A percentile compares a stretch with the other conserved stretches of the same genome.
phyloP scores from a whole-genome alignment of 2,797 vertebrate genomes.

The Nasua narica region DNA sequence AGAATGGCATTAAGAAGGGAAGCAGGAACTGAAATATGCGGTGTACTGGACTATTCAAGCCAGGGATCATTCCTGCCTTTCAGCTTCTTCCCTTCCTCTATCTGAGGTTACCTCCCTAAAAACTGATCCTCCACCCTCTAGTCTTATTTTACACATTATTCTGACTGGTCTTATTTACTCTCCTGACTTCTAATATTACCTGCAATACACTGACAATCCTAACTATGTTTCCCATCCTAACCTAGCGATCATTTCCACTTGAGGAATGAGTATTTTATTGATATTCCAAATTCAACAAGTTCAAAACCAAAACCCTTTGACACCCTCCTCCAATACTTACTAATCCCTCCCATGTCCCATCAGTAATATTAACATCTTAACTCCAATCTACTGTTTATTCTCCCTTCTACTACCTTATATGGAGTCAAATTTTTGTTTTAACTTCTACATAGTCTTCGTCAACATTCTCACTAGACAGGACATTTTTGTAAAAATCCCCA shows the following conservation, averaged over 20 bases:
- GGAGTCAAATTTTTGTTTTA: neutral
- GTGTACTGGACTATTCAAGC: neutral
- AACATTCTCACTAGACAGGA: neutral
- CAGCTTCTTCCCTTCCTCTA: neutral
- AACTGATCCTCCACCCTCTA: neutral
- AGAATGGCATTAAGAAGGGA: slow-evolving; percentile 1
- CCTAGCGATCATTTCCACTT: neutral
- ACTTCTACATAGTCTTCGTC: neutral
- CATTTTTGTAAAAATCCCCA: neutral
- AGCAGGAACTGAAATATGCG: neutral
- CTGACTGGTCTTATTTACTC: neutral
- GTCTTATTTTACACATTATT: neutral
- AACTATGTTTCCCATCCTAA: neutral
- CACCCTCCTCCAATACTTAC: neutral
- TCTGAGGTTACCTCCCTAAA: neutral
- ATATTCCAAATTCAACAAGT: neutral
- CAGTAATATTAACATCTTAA: neutral
- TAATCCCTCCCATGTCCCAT: neutral
- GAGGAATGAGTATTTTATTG: neutral
- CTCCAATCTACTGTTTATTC: neutral
- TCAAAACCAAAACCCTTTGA: neutral
- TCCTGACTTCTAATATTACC: neutral
- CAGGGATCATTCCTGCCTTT: neutral
- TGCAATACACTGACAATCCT: neutral
- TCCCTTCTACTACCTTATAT: neutral